Conservation (phyloP, 2,113 vertebrate species). For the Saiga tatarica region DNA sequence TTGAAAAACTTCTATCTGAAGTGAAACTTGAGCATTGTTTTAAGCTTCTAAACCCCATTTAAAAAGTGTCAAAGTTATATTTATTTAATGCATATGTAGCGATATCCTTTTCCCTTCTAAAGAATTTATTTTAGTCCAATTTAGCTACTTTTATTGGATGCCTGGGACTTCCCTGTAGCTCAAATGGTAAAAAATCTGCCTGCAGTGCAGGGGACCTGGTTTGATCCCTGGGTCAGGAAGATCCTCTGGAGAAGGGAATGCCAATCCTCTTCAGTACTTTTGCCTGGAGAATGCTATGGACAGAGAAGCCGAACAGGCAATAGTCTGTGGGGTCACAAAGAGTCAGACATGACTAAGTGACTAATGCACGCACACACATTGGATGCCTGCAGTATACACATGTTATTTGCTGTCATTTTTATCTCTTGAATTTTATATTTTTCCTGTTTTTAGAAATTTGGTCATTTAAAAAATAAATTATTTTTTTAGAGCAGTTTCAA, state of each 20-base stretch:
- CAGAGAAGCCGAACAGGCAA: background rate
- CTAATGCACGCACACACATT: background rate
- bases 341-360: background rate
- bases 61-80: background rate
- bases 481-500: background rate
- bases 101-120: background rate
- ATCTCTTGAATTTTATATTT: background rate
- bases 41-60: background rate
- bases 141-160: background rate
- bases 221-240: background rate
- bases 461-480: background rate
- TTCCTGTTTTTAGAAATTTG: background rate
- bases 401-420: background rate
- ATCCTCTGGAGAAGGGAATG: background rate
- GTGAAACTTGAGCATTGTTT: background rate
- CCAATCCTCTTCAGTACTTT: background rate
- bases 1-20: background rate
- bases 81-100: background rate
- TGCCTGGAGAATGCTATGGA: background rate
- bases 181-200: background rate
- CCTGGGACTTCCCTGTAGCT: background rate
- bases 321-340: background rate
- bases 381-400: background rate
- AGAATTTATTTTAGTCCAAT: background rate
- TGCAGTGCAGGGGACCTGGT: background rate